phyloP scores from a whole-genome alignment of 2,113 vertebrate genomes.

The Engraulis encrasicolus region DNA sequence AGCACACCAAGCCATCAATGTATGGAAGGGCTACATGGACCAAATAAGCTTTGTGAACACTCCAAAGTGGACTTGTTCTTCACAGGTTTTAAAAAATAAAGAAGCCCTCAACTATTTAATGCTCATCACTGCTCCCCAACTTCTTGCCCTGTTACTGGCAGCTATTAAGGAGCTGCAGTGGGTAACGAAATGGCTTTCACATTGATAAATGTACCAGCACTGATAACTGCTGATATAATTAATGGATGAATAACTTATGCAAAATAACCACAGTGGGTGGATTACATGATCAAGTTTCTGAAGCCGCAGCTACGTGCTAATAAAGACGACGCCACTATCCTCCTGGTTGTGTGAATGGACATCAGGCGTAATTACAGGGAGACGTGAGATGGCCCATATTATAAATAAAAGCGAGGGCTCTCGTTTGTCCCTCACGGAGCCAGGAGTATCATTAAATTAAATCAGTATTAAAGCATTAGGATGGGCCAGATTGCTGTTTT shows the following conservation, averaged over 20 bases:
- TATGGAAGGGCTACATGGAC: not conserved
- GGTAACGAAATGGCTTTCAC: not conserved
- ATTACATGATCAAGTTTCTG: slow-evolving; percentile 9
- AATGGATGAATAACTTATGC: slow-evolving; percentile 10
- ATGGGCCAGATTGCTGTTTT: slow-evolving; percentile 4
- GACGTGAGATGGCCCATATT: slow-evolving; percentile 11
- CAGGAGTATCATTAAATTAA: slow-evolving; percentile 17
- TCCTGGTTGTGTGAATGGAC: slow-evolving; percentile 1
- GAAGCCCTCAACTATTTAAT: not conserved
- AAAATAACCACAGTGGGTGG: not conserved
- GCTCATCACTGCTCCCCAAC: not conserved
- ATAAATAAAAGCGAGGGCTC: not conserved
- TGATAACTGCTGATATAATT: slow-evolving; percentile 13
- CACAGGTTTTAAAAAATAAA: not conserved
- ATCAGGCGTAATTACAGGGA: not conserved
- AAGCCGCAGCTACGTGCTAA: not conserved
- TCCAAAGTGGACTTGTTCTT: not conserved
- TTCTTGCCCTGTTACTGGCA: not conserved
- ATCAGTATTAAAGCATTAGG: slow-evolving; percentile 15
- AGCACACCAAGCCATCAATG: not conserved
- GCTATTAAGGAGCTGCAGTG: not conserved
- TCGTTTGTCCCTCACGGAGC: not conserved
- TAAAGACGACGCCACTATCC: not conserved
- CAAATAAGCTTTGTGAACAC: not conserved
- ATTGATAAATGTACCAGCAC: not conserved